These are phyloP conservation scores for Sitta europaea DNA, from an alignment of 2,113 vertebrate genomes.

Conservation along the genomic window DNA sequence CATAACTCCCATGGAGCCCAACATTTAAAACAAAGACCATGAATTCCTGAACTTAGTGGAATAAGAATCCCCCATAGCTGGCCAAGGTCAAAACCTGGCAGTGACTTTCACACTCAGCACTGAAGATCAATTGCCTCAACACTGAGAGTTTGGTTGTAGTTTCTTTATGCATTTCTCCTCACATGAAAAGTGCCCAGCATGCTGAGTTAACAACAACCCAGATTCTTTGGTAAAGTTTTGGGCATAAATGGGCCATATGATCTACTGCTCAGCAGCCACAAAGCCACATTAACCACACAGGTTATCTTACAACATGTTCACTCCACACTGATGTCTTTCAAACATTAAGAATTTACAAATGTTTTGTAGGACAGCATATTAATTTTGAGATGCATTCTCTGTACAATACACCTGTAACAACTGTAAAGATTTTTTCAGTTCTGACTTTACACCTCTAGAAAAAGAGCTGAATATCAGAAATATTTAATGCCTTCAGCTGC, in stretches of 20 bases:
- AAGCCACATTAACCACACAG: neutral
- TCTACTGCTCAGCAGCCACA: neutral
- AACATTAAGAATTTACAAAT: neutral
- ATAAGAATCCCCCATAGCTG: neutral
- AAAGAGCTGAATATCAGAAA: neutral
- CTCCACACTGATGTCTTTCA: neutral
- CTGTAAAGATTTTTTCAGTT: neutral
- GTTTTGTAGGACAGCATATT: neutral
- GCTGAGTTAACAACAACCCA: neutral
- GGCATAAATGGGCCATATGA: neutral
- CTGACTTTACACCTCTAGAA: neutral
- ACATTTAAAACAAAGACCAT: neutral
- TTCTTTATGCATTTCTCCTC: neutral
- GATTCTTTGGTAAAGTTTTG: neutral
- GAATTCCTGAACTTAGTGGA: neutral
- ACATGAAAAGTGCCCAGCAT: accelerated
- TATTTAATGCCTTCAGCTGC: neutral
- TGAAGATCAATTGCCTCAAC: neutral
- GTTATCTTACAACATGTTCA: neutral
- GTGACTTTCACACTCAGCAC: neutral
- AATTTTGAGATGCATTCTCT: neutral
- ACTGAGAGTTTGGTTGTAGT: neutral
- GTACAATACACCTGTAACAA: accelerated
- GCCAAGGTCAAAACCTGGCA: neutral
- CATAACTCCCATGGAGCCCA: accelerated